phyloP scores from a whole-genome alignment of 2,113 vertebrate species.

The Ursus arctos region DNA sequence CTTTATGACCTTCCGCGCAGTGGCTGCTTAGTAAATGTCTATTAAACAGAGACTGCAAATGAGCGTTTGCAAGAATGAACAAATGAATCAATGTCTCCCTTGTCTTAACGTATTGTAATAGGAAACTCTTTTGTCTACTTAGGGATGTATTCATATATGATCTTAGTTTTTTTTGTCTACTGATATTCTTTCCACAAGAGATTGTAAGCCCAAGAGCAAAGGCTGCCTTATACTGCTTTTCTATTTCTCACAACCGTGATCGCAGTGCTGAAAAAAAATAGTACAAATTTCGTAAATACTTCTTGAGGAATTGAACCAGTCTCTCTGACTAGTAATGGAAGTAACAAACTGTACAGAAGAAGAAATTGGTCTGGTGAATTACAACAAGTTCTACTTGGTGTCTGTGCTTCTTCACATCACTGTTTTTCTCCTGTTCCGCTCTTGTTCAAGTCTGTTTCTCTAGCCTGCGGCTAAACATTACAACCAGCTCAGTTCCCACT shows the following conservation, averaged over 20 bases:
- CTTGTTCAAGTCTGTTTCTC: constrained; percentile 31
- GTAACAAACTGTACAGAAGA: background rate
- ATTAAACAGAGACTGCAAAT: background rate
- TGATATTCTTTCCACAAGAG: background rate
- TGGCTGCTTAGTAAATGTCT: background rate
- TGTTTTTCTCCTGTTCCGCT: background rate
- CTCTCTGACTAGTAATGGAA: background rate
- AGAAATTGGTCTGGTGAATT: constrained; percentile 36
- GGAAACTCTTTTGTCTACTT: background rate
- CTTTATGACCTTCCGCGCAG: background rate
- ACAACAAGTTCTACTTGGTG: background rate
- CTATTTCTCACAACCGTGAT: background rate
- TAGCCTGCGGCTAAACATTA: constrained; percentile 60
- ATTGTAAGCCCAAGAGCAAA: background rate
- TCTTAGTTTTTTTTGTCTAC: background rate
- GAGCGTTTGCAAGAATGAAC: background rate
- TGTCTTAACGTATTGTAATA: background rate
- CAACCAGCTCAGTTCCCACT: background rate
- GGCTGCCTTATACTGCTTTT: background rate
- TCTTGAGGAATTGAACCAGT: constrained; percentile 48
- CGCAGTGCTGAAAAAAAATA: background rate
- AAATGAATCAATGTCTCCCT: background rate
- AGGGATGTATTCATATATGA: background rate
- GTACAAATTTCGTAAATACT: background rate
- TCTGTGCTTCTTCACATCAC: background rate